phyloP scores from a whole-genome alignment of 2,113 vertebrate genomes.

The Butorides virescens region DNA sequence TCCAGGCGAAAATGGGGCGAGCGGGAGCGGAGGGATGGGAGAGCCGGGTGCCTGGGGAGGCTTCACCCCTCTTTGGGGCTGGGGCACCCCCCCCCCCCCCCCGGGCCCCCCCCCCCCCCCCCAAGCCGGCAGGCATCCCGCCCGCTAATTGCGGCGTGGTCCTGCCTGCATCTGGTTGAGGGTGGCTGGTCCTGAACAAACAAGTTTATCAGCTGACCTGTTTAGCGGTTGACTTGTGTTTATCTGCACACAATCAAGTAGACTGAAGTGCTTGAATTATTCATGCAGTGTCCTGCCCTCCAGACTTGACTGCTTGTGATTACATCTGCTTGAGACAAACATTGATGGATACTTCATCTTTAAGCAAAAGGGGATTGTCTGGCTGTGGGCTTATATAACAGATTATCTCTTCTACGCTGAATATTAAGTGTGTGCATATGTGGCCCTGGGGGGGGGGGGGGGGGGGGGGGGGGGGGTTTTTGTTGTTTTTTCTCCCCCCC shows the following conservation, averaged over 20 bases:
- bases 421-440: constrained; percentile 57
- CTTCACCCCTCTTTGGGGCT: neutral
- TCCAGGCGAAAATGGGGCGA: neutral
- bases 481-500: no score
- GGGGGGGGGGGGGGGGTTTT: neutral
- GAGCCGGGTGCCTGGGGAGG: neutral
- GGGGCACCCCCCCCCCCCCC: neutral
- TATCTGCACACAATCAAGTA: constrained; percentile 86
- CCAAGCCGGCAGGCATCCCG: constrained; percentile 31
- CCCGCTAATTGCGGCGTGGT: constrained; percentile 64
- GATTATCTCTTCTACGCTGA: constrained; percentile 53
- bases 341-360: constrained; percentile 77
- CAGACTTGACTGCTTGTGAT: constrained; percentile 88
- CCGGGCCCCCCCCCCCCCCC: neutral
- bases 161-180: constrained; percentile 59
- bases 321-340: constrained; percentile 88
- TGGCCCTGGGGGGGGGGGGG: neutral
- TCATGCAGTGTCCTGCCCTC: constrained; percentile 86
- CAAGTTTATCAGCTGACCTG: constrained; percentile 89
- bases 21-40: neutral
- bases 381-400: constrained; percentile 71
- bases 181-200: constrained; percentile 82
- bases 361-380: constrained; percentile 62
- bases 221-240: constrained; percentile 87
- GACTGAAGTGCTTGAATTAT: constrained; percentile 87